phyloP scores from a whole-genome alignment of 2,113 vertebrate species.

The Vulpes ferrilata region DNA sequence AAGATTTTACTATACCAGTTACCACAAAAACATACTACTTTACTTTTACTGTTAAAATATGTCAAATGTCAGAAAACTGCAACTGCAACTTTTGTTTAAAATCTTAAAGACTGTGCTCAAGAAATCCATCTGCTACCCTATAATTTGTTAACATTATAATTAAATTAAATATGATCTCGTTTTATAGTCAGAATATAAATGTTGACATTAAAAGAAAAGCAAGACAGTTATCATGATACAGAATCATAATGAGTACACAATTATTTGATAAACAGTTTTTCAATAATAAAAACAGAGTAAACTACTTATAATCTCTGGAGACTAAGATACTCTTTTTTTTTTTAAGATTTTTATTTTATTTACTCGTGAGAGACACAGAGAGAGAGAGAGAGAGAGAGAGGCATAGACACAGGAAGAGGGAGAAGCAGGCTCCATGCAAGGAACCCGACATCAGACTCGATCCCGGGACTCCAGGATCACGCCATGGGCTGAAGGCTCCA shows the following conservation, averaged over 20 bases:
- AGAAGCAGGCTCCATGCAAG: too few species aligned
- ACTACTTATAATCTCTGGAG: conserved; percentile 5
- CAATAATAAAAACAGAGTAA: conserved; percentile 9
- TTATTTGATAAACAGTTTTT: not conserved
- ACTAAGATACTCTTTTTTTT: not conserved
- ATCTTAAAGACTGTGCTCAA: conserved; percentile 7
- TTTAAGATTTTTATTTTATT: too few species aligned
- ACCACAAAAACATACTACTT: not conserved
- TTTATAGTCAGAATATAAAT: conserved; percentile 7
- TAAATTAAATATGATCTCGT: conserved; percentile 5
- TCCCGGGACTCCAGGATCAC: too few species aligned
- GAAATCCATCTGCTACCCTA: conserved; percentile 32
- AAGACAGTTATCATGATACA: not conserved
- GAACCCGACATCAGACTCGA: too few species aligned
- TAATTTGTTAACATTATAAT: conserved; percentile 24
- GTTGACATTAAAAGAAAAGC: conserved; percentile 26
- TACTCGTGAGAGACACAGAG: too few species aligned
- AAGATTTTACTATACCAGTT: not conserved
- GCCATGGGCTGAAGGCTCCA: too few species aligned
- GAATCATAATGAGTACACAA: not conserved
- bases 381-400: too few species aligned
- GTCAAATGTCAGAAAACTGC: not conserved
- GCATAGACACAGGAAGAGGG: too few species aligned
- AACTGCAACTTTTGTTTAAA: conserved; percentile 50
- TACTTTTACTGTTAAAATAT: not conserved